These are phyloP conservation scores for Lonchura striata DNA, from an alignment of 2,113 vertebrate species.

Conservation along the genomic window DNA sequence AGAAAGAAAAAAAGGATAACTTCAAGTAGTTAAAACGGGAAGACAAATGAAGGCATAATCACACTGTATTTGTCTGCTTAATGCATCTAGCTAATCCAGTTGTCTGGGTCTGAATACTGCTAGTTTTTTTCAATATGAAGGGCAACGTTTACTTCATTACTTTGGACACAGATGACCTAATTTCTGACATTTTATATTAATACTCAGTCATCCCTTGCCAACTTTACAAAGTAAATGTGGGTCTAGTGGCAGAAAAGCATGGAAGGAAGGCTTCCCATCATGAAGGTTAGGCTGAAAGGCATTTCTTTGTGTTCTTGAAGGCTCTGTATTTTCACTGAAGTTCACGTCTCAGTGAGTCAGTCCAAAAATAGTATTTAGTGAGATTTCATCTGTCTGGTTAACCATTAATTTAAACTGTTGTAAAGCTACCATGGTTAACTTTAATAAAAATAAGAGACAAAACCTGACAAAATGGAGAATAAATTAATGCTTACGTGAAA, in stretches of 20 bases:
- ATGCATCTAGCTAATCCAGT: neutral
- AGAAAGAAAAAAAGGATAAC: neutral
- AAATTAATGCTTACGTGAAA: neutral
- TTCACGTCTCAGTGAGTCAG: neutral
- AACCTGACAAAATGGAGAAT: neutral
- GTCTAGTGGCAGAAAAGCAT: neutral
- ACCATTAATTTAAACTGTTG: neutral
- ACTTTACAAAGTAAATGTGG: neutral
- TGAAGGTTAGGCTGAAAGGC: neutral
- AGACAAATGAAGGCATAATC: neutral
- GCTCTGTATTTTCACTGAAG: neutral
- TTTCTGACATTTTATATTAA: constrained; percentile 15
- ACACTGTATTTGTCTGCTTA: neutral
- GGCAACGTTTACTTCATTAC: neutral
- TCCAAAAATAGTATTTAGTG: neutral
- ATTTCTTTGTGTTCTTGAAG: neutral
- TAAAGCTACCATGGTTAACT: neutral
- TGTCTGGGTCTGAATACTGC: neutral
- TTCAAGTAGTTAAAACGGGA: neutral
- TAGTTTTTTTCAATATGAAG: neutral
- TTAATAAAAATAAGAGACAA: neutral
- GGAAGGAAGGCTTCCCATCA: neutral
- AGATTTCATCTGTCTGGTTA: constrained; percentile 43
- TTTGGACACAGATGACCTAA: neutral
- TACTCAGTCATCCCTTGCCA: neutral